A percentile compares a stretch with the other conserved stretches of the same genome.
Conservation (phyloP, 92 coral and sea anemone genomes). For the Porites lobata region DNA sequence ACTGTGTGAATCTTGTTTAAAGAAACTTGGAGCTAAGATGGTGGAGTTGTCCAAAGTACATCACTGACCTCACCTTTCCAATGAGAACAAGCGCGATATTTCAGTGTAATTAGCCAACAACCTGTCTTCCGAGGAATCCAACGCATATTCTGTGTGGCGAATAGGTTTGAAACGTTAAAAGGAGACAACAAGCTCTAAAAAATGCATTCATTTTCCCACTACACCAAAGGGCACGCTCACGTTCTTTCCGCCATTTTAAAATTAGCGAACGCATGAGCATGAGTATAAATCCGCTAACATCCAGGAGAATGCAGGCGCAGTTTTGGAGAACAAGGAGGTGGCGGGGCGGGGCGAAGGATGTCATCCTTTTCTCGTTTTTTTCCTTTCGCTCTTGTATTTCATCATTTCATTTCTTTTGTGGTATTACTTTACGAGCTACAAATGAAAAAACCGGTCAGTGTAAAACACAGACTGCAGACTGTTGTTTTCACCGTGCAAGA, state of each 20-base stretch:
- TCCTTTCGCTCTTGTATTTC: too few species aligned
- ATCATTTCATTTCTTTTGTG: too few species aligned
- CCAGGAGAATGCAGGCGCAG: background rate
- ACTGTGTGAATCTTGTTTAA: too few species aligned
- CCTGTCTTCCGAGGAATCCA: slow-evolving; percentile 1
- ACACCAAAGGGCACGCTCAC: background rate
- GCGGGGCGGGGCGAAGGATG: too few species aligned
- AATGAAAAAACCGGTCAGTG: too few species aligned
- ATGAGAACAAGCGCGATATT: slow-evolving; percentile 5
- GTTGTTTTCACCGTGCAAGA: too few species aligned
- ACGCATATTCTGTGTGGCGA: slow-evolving; percentile 7
- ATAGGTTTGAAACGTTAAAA: background rate
- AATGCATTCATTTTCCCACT: background rate
- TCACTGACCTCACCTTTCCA: slow-evolving; percentile 56
- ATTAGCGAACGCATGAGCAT: background rate
- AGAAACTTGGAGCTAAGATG: background rate
- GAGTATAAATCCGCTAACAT: background rate
- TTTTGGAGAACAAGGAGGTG: too few species aligned
- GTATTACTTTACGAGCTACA: too few species aligned
- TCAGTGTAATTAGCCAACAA: background rate
- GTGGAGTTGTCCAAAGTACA: background rate
- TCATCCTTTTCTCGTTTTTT: too few species aligned
- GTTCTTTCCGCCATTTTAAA: slow-evolving; percentile 31
- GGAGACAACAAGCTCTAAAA: background rate
- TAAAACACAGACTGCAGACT: too few species aligned